Conservation (phyloP, 2,113 vertebrate genomes). For the Pipra filicauda region DNA sequence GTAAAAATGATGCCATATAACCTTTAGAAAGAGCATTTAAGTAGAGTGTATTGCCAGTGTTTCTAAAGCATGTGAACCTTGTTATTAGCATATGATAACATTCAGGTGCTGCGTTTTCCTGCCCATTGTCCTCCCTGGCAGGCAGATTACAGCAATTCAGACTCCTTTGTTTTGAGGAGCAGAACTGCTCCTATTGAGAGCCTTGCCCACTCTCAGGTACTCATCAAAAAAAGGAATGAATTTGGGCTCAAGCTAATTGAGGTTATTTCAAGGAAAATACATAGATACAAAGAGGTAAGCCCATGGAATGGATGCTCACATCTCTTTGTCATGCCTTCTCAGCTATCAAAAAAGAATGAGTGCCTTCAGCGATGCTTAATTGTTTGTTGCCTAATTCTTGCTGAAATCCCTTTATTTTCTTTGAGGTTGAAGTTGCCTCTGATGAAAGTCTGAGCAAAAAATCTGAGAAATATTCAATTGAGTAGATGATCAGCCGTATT, state of each 20-base stretch:
- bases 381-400: constrained; percentile 27
- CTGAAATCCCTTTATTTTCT: background rate
- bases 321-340: constrained; percentile 23
- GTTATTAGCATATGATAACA: constrained; percentile 54
- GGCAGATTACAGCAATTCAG: constrained; percentile 56
- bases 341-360: background rate
- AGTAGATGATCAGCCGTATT: background rate
- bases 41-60: background rate
- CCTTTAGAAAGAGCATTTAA: background rate
- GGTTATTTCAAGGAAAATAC: constrained; percentile 21
- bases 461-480: background rate
- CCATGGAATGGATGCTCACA: background rate
- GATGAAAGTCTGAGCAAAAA: background rate
- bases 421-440: background rate
- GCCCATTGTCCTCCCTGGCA: constrained; percentile 10
- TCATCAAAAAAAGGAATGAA: constrained; percentile 9
- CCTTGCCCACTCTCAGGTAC: background rate
- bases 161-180: constrained; percentile 53
- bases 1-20: background rate
- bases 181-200: constrained; percentile 34
- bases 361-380: background rate
- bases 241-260: constrained; percentile 27
- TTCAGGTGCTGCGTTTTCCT: constrained; percentile 34
- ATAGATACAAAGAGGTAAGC: background rate
- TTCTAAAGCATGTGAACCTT: constrained; percentile 32